A percentile compares a stretch with the other conserved stretches of the same genome.
Conservation (phyloP, 1,140 invertebrate species). For the Drosophila pectinifera region DNA sequence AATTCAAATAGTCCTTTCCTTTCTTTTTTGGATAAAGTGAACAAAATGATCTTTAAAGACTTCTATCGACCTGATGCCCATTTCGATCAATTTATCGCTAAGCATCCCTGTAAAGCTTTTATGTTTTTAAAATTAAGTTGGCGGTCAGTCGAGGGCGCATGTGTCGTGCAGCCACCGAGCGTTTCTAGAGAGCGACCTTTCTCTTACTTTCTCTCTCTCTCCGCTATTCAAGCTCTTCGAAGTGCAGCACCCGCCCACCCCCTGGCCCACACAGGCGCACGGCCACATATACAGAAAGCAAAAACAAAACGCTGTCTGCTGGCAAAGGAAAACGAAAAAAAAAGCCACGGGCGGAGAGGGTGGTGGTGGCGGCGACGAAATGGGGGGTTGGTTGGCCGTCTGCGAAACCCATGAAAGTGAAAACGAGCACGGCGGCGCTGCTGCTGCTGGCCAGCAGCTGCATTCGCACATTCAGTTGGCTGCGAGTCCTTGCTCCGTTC, state of each 20-base stretch:
- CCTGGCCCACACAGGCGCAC: conserved; percentile 12
- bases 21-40: no score
- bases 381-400: conserved; percentile 23
- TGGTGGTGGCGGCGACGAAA: background rate
- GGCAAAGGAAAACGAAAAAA: conserved; percentile 14
- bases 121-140: background rate
- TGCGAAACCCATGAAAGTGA: conserved; percentile 78
- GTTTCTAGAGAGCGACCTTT: conserved; percentile 15
- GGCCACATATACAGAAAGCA: conserved; percentile 47
- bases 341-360: background rate
- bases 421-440: conserved; percentile 60
- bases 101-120: background rate
- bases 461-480: conserved; percentile 73
- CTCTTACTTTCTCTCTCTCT: conserved; percentile 3
- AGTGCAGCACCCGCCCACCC: conserved; percentile 28
- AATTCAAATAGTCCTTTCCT: no score
- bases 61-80: background rate
- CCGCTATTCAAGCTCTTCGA: conserved; percentile 29
- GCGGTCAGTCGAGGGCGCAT: conserved; percentile 31
- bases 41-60: background rate
- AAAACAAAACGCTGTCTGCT: conserved; percentile 33
- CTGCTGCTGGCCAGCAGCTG: conserved; percentile 52
- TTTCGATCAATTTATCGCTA: background rate
- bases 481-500: conserved; percentile 77
- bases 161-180: conserved; percentile 50